These are phyloP conservation scores for Liasis olivaceus DNA, from an alignment of 2,797 vertebrate species.

Conservation along the genomic window DNA sequence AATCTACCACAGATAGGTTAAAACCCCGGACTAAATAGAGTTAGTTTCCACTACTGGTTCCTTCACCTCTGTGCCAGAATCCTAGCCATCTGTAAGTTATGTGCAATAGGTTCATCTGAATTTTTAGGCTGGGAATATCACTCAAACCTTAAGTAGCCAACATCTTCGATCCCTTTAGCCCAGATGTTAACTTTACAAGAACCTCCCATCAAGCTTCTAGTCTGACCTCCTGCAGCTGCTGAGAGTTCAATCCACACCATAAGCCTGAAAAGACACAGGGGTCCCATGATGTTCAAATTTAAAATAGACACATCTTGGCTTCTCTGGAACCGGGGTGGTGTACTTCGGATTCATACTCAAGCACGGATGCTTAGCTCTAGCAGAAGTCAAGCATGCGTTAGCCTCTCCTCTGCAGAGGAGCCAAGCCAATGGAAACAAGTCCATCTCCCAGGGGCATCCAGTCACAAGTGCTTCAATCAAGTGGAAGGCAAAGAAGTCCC, in stretches of 20 bases:
- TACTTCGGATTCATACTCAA: background rate
- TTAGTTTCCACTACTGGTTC: background rate
- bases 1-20: background rate
- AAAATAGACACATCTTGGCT: background rate
- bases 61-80: background rate
- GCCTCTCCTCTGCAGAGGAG: background rate
- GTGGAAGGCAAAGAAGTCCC: background rate
- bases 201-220: background rate
- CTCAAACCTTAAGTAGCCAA: background rate
- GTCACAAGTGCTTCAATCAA: background rate
- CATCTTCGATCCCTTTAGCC: background rate
- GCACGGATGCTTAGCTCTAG: background rate
- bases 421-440: background rate
- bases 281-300: background rate
- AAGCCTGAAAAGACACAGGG: background rate
- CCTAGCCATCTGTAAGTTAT: background rate
- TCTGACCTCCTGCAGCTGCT: background rate
- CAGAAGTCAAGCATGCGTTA: background rate
- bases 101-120: background rate
- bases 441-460: background rate
- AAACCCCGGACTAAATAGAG: background rate
- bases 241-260: background rate
- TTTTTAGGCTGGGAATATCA: background rate
- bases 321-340: background rate
- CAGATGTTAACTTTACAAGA: background rate